Conservation (phyloP, 2,113 vertebrate genomes). For the Corythaeola cristata region DNA sequence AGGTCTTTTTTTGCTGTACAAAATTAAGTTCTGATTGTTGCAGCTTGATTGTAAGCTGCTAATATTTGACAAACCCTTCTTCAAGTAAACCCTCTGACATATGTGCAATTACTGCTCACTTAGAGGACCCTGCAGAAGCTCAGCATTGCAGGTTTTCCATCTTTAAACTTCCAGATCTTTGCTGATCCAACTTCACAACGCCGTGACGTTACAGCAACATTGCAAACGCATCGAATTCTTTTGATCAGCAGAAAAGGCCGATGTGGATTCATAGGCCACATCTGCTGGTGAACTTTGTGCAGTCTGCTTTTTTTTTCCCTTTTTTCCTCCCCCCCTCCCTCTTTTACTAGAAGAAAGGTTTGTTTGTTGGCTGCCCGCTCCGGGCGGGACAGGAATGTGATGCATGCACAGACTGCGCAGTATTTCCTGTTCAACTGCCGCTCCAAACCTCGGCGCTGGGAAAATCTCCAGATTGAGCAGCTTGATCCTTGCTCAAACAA, state of each 20-base stretch:
- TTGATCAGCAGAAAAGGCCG: neutral
- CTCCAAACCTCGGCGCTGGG: constrained; percentile 77
- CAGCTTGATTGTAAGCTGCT: neutral
- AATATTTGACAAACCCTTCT: neutral
- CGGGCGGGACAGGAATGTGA: constrained; percentile 77
- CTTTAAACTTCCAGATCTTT: neutral
- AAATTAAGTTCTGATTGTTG: neutral
- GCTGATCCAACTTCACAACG: neutral
- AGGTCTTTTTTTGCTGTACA: neutral
- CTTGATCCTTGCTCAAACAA: neutral
- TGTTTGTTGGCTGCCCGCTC: constrained; percentile 68
- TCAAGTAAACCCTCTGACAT: neutral
- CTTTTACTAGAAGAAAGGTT: constrained; percentile 67
- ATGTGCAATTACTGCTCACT: neutral
- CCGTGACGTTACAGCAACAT: neutral
- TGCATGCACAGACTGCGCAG: constrained; percentile 72
- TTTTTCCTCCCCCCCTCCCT: too few relatives aligned
- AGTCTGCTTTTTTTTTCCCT: neutral
- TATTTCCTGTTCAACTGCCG: constrained; percentile 77
- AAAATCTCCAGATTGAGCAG: constrained; percentile 65
- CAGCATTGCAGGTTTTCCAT: neutral
- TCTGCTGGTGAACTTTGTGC: constrained; percentile 65
- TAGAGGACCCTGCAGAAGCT: neutral
- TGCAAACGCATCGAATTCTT: neutral
- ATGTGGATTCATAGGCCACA: constrained; percentile 12